These are phyloP conservation scores for Crypturellus tataupa DNA, from an alignment of 2,797 vertebrate genomes.

Conservation along the genomic window DNA sequence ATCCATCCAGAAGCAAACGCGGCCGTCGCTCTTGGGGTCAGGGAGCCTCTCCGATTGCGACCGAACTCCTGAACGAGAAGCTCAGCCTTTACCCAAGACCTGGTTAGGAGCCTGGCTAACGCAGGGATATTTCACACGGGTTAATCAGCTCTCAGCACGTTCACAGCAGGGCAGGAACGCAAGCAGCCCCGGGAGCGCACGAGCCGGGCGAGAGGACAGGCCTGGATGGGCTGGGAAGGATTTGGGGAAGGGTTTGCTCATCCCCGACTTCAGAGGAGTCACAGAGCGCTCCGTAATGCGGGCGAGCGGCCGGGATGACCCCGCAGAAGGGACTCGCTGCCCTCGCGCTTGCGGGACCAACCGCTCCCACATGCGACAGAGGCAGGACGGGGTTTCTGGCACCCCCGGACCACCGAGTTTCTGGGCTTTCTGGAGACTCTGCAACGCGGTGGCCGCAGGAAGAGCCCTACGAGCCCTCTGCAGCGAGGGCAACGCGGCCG, in stretches of 20 bases:
- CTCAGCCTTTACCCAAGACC: background rate
- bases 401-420: background rate
- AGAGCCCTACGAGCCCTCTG: background rate
- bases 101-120: background rate
- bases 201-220: background rate
- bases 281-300: fast-evolving
- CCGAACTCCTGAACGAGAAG: background rate
- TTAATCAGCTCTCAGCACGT: background rate
- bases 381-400: background rate
- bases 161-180: background rate
- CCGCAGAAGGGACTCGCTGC: background rate
- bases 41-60: background rate
- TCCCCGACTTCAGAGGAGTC: background rate
- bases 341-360: fast-evolving
- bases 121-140: background rate
- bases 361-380: fast-evolving
- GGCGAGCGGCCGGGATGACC: background rate
- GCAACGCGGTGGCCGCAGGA: background rate
- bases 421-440: background rate
- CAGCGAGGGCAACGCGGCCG: background rate
- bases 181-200: fast-evolving
- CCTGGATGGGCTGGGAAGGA: background rate
- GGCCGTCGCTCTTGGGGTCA: background rate
- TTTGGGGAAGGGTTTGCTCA: background rate
- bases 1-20: background rate